phyloP scores from a whole-genome alignment of 2,797 vertebrate species.

The Glossophaga mutica region DNA sequence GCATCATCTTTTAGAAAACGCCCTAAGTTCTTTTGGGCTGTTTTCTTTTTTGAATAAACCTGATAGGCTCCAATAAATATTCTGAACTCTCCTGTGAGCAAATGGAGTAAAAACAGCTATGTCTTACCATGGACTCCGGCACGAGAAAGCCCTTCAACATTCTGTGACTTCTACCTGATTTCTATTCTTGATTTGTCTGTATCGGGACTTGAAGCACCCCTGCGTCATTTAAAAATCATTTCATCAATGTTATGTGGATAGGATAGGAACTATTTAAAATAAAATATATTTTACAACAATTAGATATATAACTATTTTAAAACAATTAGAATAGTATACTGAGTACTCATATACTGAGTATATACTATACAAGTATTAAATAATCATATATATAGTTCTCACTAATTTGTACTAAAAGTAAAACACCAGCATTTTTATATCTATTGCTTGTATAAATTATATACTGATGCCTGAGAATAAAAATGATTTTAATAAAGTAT shows the following conservation, averaged over 20 bases:
- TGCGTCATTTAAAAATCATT: background rate
- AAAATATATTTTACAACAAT: background rate
- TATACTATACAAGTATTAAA: background rate
- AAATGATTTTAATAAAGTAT: background rate
- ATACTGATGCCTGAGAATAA: background rate
- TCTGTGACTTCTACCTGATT: background rate
- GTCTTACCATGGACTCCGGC: background rate
- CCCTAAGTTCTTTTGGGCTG: background rate
- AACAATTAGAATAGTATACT: background rate
- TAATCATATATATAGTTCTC: background rate
- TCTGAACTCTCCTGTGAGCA: background rate
- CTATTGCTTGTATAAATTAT: background rate
- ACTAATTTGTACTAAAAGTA: background rate
- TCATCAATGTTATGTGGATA: background rate
- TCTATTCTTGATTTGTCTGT: background rate
- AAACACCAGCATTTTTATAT: background rate
- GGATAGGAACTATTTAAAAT: background rate
- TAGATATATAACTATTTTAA: background rate
- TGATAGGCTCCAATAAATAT: background rate
- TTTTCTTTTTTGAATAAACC: constrained; percentile 8
- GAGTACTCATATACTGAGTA: background rate
- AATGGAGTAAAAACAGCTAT: background rate
- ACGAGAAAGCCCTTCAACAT: background rate
- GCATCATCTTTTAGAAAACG: background rate
- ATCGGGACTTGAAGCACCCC: background rate